Percentiles rank a stretch among this genome's conserved stretches.
These are phyloP conservation scores for Nymphalis c-album DNA, from an alignment of 2,888 invertebrate genomes.

Conservation along the genomic window DNA sequence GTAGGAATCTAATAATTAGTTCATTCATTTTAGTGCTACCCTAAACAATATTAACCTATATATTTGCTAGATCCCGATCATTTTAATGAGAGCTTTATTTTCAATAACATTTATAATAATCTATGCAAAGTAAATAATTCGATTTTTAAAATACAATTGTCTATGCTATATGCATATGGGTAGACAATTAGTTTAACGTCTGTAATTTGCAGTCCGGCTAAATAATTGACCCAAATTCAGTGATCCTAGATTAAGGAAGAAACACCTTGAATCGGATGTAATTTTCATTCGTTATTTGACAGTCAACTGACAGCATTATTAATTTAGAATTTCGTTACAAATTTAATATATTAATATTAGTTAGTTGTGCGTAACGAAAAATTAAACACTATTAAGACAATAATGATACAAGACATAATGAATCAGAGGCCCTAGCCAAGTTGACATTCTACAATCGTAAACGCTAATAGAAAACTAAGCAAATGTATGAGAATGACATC, in stretches of 20 bases:
- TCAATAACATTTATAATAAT: not conserved
- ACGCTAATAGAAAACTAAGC: too few relatives aligned
- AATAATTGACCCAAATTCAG: slow-evolving; percentile 1
- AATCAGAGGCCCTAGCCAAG: too few relatives aligned
- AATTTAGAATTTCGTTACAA: too few relatives aligned
- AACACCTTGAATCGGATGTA: slow-evolving; percentile 2
- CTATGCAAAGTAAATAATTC: too few relatives aligned
- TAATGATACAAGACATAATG: too few relatives aligned
- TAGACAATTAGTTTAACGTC: not conserved
- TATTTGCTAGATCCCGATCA: slow-evolving; percentile 34
- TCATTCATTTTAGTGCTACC: slow-evolving; percentile 36
- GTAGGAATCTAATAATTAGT: slow-evolving; percentile 34
- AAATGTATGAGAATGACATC: too few relatives aligned
- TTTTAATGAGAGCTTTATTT: slow-evolving; percentile 32
- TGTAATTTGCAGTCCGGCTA: not conserved
- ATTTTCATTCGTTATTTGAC: not conserved
- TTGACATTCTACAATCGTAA: too few relatives aligned
- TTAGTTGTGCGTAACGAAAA: too few relatives aligned
- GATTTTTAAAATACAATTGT: too few relatives aligned
- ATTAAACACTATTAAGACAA: not conserved
- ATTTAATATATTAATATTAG: too few relatives aligned
- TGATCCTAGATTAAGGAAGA: slow-evolving; percentile 3
- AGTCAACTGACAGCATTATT: not conserved
- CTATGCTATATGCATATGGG: too few relatives aligned
- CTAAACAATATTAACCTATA: slow-evolving; percentile 38